These are phyloP conservation scores for Philereme vetulata DNA, from an alignment of 2,888 invertebrate genomes.

Conservation along the genomic window DNA sequence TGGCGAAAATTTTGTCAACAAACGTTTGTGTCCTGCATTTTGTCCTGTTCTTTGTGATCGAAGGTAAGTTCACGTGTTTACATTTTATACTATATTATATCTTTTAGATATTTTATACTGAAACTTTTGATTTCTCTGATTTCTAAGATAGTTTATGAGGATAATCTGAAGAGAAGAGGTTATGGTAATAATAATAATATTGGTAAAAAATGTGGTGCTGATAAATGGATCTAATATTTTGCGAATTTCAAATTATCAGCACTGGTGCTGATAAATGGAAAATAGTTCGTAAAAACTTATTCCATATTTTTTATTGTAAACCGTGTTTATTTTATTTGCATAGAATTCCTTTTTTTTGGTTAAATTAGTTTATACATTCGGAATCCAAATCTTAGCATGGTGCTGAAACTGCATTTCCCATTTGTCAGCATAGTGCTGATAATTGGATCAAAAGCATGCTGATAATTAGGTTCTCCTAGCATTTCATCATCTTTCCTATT, in stretches of 20 bases:
- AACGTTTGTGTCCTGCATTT: too few species aligned
- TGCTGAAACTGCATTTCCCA: conserved; percentile 32
- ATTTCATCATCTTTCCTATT: conserved; percentile 23
- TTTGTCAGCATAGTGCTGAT: conserved; percentile 31
- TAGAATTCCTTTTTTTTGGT: background rate
- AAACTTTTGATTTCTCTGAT: too few species aligned
- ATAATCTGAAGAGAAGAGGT: too few species aligned
- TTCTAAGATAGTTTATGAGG: too few species aligned
- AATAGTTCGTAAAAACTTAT: conserved; percentile 32
- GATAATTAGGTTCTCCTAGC: conserved; percentile 30
- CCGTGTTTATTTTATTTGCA: conserved; percentile 6
- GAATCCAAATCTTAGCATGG: conserved; percentile 37
- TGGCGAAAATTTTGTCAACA: too few species aligned
- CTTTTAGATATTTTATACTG: too few species aligned
- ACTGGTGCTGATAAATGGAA: conserved; percentile 38
- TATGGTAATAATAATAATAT: too few species aligned
- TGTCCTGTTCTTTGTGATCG: too few species aligned
- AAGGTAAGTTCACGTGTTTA: too few species aligned
- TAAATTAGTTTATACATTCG: background rate
- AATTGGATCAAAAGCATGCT: conserved; percentile 37
- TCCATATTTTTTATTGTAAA: conserved; percentile 15
- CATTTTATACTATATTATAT: too few species aligned
- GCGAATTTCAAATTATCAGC: conserved; percentile 37
- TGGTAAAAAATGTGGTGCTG: too few species aligned
- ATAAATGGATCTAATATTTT: conserved; percentile 27